A percentile compares a stretch with the other conserved stretches of the same genome.
These are phyloP conservation scores for Nemapogon koenigi DNA, from an alignment of 2,888 invertebrate genomes.

Conservation along the genomic window DNA sequence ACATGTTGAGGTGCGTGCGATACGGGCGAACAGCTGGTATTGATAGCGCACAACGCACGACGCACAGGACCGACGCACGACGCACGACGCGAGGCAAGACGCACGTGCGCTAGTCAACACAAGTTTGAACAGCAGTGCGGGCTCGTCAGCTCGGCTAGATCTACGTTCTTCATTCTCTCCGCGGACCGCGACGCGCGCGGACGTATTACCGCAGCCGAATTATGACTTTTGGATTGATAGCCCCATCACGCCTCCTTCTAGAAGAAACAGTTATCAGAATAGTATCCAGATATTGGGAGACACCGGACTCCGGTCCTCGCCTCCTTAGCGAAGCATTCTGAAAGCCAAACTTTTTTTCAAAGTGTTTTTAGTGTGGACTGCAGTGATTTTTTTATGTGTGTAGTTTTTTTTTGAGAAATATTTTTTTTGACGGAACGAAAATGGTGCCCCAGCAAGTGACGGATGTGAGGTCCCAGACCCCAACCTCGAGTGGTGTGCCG, in stretches of 20 bases:
- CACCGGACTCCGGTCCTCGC: constrained; percentile 36
- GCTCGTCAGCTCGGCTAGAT: too few species aligned
- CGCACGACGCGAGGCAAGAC: constrained; percentile 30
- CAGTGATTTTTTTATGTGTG: not conserved
- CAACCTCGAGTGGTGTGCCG: constrained; percentile 69
- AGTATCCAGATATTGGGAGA: constrained; percentile 60
- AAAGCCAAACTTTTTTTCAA: not conserved
- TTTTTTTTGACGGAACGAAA: constrained; percentile 39
- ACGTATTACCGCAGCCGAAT: constrained; percentile 24
- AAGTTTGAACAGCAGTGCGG: too few species aligned
- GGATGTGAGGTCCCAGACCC: constrained; percentile 64
- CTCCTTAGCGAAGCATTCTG: constrained; percentile 27
- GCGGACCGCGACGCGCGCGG: constrained; percentile 22
- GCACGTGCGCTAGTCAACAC: too few species aligned
- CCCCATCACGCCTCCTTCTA: constrained; percentile 37
- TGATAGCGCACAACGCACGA: constrained; percentile 11
- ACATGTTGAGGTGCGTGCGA: not conserved
- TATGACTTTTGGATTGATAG: constrained; percentile 62
- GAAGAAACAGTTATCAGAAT: constrained; percentile 55
- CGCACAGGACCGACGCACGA: constrained; percentile 26
- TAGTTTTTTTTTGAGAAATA: constrained; percentile 24
- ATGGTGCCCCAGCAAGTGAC: constrained; percentile 80
- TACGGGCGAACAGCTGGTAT: too few species aligned
- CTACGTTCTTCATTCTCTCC: constrained; percentile 29
- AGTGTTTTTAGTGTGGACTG: constrained; percentile 2